These are phyloP conservation scores for Megaustenia siamemsis DNA, from an alignment of 2,888 invertebrate genomes.

Conservation along the genomic window DNA sequence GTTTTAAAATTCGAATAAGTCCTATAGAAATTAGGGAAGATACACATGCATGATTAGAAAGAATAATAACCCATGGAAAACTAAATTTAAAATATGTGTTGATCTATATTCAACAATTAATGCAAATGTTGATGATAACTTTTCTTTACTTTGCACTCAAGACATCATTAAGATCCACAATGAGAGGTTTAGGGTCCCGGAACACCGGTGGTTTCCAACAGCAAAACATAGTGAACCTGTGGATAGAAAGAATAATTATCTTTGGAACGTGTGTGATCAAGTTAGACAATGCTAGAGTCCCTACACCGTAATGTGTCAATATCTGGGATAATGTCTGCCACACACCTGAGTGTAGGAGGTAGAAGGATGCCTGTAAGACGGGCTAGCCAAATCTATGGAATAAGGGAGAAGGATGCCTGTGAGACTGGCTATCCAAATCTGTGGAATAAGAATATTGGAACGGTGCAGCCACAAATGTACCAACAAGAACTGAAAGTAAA, in stretches of 20 bases:
- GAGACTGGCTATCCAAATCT: too few species aligned
- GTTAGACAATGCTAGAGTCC: neutral
- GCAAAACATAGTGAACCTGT: neutral
- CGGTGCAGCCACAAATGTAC: too few species aligned
- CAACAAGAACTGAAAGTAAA: too few species aligned
- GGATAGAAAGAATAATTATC: neutral
- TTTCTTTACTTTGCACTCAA: neutral
- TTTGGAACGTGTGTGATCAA: neutral
- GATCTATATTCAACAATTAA: neutral
- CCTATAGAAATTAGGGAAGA: neutral
- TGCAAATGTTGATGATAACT: neutral
- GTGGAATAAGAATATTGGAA: too few species aligned
- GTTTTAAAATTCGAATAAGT: neutral
- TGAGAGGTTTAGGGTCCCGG: neutral
- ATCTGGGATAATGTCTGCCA: too few species aligned
- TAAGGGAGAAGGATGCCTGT: too few species aligned
- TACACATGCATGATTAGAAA: neutral
- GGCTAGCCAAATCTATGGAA: too few species aligned
- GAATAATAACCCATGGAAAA: neutral
- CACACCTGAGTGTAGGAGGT: too few species aligned
- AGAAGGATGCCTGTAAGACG: too few species aligned
- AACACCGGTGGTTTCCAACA: neutral
- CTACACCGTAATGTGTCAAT: too few species aligned
- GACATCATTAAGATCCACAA: slow-evolving; percentile 12
- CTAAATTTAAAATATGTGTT: neutral